A percentile compares a stretch with the other conserved stretches of the same genome.
Evolutionary conservation across 2,888 invertebrate genomes (phyloP).

Genomic region (Pammene aurita): DNA sequence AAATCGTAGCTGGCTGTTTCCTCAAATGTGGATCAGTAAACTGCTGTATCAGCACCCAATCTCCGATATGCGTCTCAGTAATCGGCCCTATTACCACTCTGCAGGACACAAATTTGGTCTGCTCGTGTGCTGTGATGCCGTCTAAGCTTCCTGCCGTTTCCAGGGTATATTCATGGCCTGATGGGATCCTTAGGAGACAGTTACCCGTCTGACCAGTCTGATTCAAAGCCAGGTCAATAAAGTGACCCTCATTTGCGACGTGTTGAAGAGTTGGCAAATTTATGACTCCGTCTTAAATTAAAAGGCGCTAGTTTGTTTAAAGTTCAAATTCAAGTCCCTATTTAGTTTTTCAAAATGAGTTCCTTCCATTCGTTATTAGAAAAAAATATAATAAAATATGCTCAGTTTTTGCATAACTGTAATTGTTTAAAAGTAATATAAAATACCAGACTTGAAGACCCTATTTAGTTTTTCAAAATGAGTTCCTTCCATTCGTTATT

Average conservation of each 20-base stretch:
- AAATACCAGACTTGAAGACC: too few relatives aligned
- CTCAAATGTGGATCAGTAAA: conserved; percentile 31
- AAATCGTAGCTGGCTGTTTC: conserved; percentile 33
- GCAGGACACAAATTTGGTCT: conserved; percentile 34
- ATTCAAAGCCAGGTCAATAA: conserved; percentile 36
- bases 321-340: too few relatives aligned
- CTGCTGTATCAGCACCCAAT: conserved; percentile 36
- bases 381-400: too few relatives aligned
- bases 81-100: conserved; percentile 37
- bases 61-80: conserved; percentile 29
- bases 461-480: too few relatives aligned
- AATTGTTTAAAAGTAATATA: too few relatives aligned
- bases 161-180: conserved; percentile 32
- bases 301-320: background rate
- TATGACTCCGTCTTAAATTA: conserved; percentile 28
- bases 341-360: too few relatives aligned
- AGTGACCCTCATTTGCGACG: conserved; percentile 30
- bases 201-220: conserved; percentile 34
- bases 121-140: conserved; percentile 24
- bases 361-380: too few relatives aligned
- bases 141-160: conserved; percentile 1
- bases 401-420: too few relatives aligned
- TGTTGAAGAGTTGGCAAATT: conserved; percentile 33
- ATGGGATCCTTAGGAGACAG: conserved; percentile 32
- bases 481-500: too few relatives aligned